Evolutionary conservation across 2,113 vertebrate species (phyloP).

Genomic region (Apus apus): DNA sequence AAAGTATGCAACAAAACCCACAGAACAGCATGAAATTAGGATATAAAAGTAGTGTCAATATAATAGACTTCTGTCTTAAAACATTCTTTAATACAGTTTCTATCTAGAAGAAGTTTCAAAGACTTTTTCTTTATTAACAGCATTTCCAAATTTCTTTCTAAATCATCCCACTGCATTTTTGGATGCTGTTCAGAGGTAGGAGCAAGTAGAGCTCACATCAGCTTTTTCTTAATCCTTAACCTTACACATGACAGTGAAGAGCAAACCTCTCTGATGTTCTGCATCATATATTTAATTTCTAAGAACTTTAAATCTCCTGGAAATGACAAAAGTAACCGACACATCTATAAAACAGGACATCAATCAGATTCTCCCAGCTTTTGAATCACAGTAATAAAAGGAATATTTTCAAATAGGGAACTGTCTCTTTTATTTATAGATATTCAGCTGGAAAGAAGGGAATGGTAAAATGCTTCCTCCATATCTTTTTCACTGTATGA

Average conservation of each 20-base stretch:
- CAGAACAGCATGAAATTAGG: not conserved
- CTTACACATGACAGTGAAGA: conserved; percentile 71
- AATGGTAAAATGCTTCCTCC: conserved; percentile 73
- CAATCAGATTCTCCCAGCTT: conserved; percentile 72
- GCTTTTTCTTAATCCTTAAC: conserved; percentile 71
- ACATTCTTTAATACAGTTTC: not conserved
- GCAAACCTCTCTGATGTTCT: conserved; percentile 71
- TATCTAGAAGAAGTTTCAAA: conserved; percentile 44
- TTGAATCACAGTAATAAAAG: conserved; percentile 70
- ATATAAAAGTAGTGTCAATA: not conserved
- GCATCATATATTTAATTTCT: conserved; percentile 76
- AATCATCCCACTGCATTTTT: not conserved
- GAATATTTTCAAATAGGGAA: conserved; percentile 77
- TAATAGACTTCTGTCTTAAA: not conserved
- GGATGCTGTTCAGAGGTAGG: not conserved
- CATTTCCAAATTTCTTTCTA: conserved; percentile 42
- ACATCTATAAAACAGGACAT: conserved; percentile 74
- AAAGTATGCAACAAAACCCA: not conserved
- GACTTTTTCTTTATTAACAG: not conserved
- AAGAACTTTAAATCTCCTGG: conserved; percentile 77
- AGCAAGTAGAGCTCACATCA: conserved; percentile 37
- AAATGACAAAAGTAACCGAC: conserved; percentile 77
- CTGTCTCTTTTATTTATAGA: conserved; percentile 81
- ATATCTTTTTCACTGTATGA: conserved; percentile 78
- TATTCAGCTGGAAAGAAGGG: conserved; percentile 72